A percentile compares a stretch with the other conserved stretches of the same genome.
phyloP scores from a whole-genome alignment of 2,797 vertebrate genomes.

The Saguinus oedipus region DNA sequence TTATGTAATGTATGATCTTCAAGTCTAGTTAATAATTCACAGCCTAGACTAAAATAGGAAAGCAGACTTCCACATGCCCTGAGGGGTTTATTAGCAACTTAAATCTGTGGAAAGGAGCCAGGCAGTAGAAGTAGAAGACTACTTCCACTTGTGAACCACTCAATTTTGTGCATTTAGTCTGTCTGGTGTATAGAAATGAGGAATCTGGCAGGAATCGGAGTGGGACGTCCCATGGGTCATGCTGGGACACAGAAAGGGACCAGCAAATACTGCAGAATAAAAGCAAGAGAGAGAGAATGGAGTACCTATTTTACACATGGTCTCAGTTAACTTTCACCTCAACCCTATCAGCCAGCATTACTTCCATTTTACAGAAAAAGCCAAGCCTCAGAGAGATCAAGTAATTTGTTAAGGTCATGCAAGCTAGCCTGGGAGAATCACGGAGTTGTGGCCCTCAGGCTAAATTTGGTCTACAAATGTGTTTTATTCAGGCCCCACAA shows the following conservation, averaged over 20 bases:
- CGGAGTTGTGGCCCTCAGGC: background rate
- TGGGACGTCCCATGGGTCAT: background rate
- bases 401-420: background rate
- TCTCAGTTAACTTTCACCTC: background rate
- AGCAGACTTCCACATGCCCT: too few relatives aligned
- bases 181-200: background rate
- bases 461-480: background rate
- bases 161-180: background rate
- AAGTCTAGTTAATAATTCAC: background rate
- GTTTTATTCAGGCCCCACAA: background rate
- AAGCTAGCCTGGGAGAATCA: background rate
- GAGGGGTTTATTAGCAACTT: rapidly evolving
- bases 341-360: too few relatives aligned
- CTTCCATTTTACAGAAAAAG: background rate
- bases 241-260: background rate
- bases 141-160: background rate
- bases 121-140: too few relatives aligned
- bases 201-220: background rate
- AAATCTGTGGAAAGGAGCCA: too few relatives aligned
- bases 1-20: background rate
- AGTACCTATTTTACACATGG: background rate
- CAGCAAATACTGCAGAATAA: background rate
- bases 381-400: background rate
- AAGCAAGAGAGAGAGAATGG: background rate
- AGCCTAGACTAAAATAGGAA: background rate